Conservation (phyloP, 2,797 vertebrate genomes). For the Tamandua tetradactyla region DNA sequence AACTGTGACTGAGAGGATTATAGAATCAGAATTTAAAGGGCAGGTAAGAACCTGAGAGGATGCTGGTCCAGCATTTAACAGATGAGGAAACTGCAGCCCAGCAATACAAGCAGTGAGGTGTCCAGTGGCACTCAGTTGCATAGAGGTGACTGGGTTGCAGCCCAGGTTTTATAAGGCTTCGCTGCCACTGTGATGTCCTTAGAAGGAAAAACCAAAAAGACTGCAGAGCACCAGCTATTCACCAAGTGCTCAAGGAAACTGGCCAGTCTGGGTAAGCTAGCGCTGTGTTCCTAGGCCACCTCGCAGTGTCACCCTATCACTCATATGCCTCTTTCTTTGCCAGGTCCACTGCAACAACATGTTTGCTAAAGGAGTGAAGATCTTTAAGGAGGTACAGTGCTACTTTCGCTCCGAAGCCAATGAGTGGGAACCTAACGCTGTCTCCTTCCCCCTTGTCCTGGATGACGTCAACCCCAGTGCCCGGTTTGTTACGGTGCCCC, state of each 20-base stretch:
- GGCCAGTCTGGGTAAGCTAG: background rate
- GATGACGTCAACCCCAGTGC: slow-evolving; percentile 94
- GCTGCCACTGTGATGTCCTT: background rate
- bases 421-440: slow-evolving; percentile 92
- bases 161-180: background rate
- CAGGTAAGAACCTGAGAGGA: background rate
- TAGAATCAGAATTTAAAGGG: background rate
- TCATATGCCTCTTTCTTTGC: slow-evolving; percentile 26
- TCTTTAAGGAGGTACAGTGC: slow-evolving; percentile 95
- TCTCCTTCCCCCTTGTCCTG: slow-evolving; percentile 91
- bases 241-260: background rate
- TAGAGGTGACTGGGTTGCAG: background rate
- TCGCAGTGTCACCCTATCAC: background rate
- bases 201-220: background rate
- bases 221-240: background rate
- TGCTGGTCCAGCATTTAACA: background rate
- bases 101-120: background rate
- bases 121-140: background rate
- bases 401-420: slow-evolving; percentile 92
- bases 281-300: background rate
- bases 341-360: slow-evolving; percentile 99
- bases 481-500: slow-evolving; percentile 93
- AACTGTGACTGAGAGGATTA: background rate
- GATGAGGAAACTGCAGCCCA: background rate
- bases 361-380: slow-evolving; percentile 93